These are phyloP conservation scores for Mallotus villosus DNA, from an alignment of 2,797 vertebrate genomes.

Conservation along the genomic window DNA sequence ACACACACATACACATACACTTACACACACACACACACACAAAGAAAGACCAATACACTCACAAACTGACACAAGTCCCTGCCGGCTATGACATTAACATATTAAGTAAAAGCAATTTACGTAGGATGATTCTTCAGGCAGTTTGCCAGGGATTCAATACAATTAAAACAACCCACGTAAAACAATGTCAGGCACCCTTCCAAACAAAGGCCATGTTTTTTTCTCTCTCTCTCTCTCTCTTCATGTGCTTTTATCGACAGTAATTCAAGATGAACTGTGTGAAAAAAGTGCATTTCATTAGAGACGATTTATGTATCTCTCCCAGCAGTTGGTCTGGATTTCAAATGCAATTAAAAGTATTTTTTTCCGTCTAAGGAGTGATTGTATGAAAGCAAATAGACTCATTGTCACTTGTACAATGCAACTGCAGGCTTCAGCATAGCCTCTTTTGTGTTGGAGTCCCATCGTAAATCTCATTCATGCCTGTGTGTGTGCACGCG, in stretches of 20 bases:
- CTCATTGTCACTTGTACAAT: constrained; percentile 1
- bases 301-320: constrained; percentile 24
- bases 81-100: constrained; percentile 42
- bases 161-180: constrained; percentile 45
- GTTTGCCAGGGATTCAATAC: constrained; percentile 44
- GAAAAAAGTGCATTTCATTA: constrained; percentile 31
- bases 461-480: background rate
- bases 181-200: constrained; percentile 34
- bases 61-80: constrained; percentile 1
- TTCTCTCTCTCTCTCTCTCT: constrained; percentile 22
- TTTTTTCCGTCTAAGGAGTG: background rate
- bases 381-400: constrained; percentile 9
- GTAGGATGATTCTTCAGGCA: constrained; percentile 43
- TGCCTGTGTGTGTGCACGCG: no score
- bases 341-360: constrained; percentile 18
- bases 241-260: constrained; percentile 31
- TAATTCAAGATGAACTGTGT: constrained; percentile 31
- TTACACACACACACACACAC: background rate
- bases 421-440: background rate
- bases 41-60: background rate
- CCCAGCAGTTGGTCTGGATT: constrained; percentile 24
- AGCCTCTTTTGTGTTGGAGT: background rate
- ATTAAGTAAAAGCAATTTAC: constrained; percentile 41
- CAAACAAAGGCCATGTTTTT: constrained; percentile 16
- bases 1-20: background rate